Base-by-base conservation (phyloP, 2,797 vertebrate species). In the Alcedo atthis region DNA sequence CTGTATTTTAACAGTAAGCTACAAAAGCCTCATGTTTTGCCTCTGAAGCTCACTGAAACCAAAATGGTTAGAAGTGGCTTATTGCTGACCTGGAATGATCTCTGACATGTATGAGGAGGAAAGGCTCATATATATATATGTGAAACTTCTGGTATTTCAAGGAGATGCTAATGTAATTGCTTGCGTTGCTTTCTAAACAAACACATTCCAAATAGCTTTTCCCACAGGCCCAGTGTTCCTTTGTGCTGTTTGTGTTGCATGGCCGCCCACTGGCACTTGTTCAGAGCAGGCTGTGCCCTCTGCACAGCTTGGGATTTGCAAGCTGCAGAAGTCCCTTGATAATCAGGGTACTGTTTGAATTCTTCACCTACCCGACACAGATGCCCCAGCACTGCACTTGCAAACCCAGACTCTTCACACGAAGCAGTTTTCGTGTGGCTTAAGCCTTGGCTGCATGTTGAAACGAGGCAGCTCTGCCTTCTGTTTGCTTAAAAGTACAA, bases 121-220 rank as follows among this genome's bases (percentile, higher is more conserved):
- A 87, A 90, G 61, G 64, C 81, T 80, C 48, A 55, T 64, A 33
- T 82, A 20, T 71, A 33, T 82, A 20, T 71, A 75, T 51, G 25
- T 92, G 92, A 94, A 93, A 92, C 73, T 93, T 92, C 46, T 66
- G 80, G 69, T 94, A 73, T 92, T 95, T 96, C 88, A 85, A 80
- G 84, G 90, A 66, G 81, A 87, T 90, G 76, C 73, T 90, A 90
- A 94, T 92, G 76, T 63, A 85, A 92, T 90, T 87, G 84, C 76
- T 95, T 83, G 66, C 69, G n/a, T 53, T 54, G 48, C 91, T 82
- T 88, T 81, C 77, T 87, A 79, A 93, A 92, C 73, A 94, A 90
- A 69, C 81, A 58, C 58, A 30, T 93, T 95, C 78, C 69, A 75
- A 68, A 70, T 20, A 75, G 74, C 63, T 89, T 94, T 92, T 94